Evolutionary conservation across 2,797 vertebrate species (phyloP), one percentile per base, ranked within the genome.

Genomic region (Hirundo rustica): DNA sequence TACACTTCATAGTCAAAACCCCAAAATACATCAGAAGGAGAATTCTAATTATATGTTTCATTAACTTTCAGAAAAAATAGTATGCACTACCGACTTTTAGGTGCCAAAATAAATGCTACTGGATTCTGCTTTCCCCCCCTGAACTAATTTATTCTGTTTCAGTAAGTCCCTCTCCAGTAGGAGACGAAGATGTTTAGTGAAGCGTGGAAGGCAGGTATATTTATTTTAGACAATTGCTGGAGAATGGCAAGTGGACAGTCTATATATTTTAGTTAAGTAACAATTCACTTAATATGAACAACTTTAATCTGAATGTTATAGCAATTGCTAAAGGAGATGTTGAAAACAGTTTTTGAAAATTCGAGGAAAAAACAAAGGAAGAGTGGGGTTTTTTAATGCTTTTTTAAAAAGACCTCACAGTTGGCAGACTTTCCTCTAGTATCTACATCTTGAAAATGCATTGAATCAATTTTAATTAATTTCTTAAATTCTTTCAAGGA

Each of bases 1-100:
- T 75, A 72, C 74, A 17, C 29, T 78, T 73, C 65, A 53, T 21
- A 85, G 85, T 45, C 89, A 82, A 89, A 53, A 38, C 9, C 25
- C 32, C 3, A 9, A 30, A 62, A 91, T 81, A 18, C 7, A 74
- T 34, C 50, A 83, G 27, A 57, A 96, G 80, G 48, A 83, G 88
- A 97, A 96, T 83, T 94, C 79, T 82, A 87, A 95, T 93, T 95
- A 75, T 57, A 64, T 78, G 75, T 82, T 96, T 96, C 86, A 94
- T 80, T 95, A 96, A 70, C 47, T 96, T 96, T 61, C 65, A 93
- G 72, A 89, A 87, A 83, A 83, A 92, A 81, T 84, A 87, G 72
- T 50, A 84, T 71, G 57, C 55, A 48, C 66, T 55, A 29, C 50
- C 60, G 85, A 93, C 54, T 74, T 90, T 26, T 38, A 82, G 85